Percentiles rank a stretch among this genome's conserved stretches.
Evolutionary conservation across 2,888 invertebrate genomes (phyloP).

Genomic region (Caradrina kadenii): DNA sequence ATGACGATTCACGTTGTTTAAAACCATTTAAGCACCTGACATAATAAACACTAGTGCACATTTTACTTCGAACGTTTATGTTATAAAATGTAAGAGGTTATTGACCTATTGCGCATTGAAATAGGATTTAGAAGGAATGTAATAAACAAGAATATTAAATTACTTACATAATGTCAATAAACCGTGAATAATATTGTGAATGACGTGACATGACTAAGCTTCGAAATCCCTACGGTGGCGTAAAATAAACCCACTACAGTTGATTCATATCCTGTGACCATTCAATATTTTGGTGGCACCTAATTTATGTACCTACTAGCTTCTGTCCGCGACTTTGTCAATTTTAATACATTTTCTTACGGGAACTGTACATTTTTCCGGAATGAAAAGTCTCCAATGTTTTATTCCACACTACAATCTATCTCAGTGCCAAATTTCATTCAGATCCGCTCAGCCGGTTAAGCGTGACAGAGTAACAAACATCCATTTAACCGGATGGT

Average conservation of each 20-base stretch:
- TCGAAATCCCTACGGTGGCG: conserved; percentile 75
- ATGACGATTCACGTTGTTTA: conserved; percentile 8
- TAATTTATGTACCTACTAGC: neutral
- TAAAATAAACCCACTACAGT: conserved; percentile 75
- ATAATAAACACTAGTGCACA: conserved; percentile 13
- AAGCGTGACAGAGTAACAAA: too few species aligned
- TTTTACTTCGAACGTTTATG: conserved; percentile 4
- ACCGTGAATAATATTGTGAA: conserved; percentile 64
- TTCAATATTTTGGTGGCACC: conserved; percentile 43
- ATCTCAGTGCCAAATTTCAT: too few species aligned
- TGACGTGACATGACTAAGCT: conserved; percentile 63
- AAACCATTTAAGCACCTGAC: conserved; percentile 6
- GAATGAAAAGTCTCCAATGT: too few species aligned
- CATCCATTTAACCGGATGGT: too few species aligned
- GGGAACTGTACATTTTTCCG: too few species aligned
- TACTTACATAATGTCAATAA: conserved; percentile 68
- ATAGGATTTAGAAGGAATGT: conserved; percentile 59
- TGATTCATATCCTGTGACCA: conserved; percentile 80
- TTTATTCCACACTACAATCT: too few species aligned
- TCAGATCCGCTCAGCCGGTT: too few species aligned
- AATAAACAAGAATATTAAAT: conserved; percentile 66
- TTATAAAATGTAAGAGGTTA: conserved; percentile 49
- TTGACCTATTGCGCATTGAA: conserved; percentile 56
- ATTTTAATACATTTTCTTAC: too few species aligned
- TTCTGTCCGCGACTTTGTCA: too few species aligned